Evolutionary conservation across 2,888 invertebrate genomes (phyloP).

Genomic region (Aplocera efformata): DNA sequence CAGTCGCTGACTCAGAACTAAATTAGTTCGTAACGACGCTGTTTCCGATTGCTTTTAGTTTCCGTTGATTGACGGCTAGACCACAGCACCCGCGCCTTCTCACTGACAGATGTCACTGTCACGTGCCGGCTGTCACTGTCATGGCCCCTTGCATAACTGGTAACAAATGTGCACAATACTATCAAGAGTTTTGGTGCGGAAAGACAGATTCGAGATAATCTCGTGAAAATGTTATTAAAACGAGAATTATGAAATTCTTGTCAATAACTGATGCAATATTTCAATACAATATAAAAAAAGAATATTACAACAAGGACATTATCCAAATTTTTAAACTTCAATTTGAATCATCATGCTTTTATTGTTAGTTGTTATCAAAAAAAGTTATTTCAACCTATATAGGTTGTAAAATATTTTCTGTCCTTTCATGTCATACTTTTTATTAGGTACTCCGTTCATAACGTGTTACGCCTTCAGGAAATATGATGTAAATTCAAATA

Average conservation of each 20-base stretch:
- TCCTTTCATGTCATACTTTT: constrained; percentile 3
- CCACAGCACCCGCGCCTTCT: constrained; percentile 40
- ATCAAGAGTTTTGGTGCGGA: constrained; percentile 19
- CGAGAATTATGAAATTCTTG: constrained; percentile 6
- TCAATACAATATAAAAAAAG: too few species aligned
- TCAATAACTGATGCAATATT: constrained; percentile 8
- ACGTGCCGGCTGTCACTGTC: constrained; percentile 51
- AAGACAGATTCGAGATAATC: constrained; percentile 14
- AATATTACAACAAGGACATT: too few species aligned
- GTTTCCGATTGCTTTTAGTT: constrained; percentile 25
- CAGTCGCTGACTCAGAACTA: constrained; percentile 10
- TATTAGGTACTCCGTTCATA: too few species aligned
- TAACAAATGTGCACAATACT: constrained; percentile 36
- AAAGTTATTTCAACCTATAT: too few species aligned
- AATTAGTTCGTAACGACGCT: constrained; percentile 10
- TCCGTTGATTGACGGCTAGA: constrained; percentile 44
- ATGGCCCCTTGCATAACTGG: constrained; percentile 40
- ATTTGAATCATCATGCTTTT: too few species aligned
- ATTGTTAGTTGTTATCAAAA: too few species aligned
- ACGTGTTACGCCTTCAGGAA: too few species aligned
- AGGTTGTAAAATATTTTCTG: too few species aligned
- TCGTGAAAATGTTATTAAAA: constrained; percentile 10
- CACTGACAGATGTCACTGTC: constrained; percentile 49
- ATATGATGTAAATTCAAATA: too few species aligned
- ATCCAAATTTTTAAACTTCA: too few species aligned